Conservation (phyloP, 2,113 vertebrate genomes). For the Centropus unirufus region DNA sequence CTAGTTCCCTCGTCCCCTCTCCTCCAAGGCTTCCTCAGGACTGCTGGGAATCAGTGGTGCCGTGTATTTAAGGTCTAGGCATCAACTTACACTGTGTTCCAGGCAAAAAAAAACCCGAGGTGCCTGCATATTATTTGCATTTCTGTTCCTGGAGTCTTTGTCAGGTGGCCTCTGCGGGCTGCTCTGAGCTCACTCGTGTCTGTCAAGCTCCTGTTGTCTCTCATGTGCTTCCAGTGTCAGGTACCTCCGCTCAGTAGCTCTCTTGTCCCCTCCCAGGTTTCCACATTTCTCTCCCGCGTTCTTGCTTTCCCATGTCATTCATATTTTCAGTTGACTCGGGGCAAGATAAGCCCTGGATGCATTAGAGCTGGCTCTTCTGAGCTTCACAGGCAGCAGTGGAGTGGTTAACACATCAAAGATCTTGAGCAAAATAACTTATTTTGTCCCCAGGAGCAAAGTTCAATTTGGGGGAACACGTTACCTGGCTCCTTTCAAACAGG, state of each 20-base stretch:
- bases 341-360: background rate
- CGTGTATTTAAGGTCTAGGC: background rate
- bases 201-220: background rate
- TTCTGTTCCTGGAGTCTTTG: background rate
- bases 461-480: accelerated
- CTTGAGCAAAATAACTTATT: background rate
- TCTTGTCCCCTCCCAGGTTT: background rate
- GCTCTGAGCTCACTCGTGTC: background rate
- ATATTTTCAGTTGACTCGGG: background rate
- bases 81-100: background rate
- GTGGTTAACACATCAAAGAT: background rate
- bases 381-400: background rate
- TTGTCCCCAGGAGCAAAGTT: background rate
- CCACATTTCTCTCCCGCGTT: background rate
- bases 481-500: background rate
- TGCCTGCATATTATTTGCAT: background rate
- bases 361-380: background rate
- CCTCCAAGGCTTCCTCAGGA: background rate
- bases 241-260: background rate
- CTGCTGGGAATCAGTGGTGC: background rate
- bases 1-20: background rate
- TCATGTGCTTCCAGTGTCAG: background rate
- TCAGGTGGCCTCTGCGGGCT: background rate
- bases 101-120: background rate
- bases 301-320: background rate